Evolutionary conservation across 2,888 invertebrate genomes (phyloP).

Genomic region (Drosophila acutilabella): DNA sequence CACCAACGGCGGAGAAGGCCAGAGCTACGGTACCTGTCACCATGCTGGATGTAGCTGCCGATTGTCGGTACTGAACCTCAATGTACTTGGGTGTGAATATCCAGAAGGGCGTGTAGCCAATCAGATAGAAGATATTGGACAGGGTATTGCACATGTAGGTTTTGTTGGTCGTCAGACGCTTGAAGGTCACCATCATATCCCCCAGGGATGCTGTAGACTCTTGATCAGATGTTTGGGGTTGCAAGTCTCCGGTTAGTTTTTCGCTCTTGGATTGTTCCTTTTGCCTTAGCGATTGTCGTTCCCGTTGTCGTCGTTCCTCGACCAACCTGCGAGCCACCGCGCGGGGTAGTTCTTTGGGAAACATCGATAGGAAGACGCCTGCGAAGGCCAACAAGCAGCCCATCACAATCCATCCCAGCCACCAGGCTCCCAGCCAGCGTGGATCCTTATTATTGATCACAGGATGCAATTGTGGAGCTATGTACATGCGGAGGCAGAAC

Average conservation of each 20-base stretch:
- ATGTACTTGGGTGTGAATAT: conserved; percentile 94
- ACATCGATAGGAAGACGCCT: conserved; percentile 88
- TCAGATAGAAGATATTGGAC: conserved; percentile 90
- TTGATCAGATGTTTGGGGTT: conserved; percentile 39
- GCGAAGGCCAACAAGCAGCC: conserved; percentile 87
- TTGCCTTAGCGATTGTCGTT: conserved; percentile 50
- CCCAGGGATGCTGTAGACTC: conserved; percentile 84
- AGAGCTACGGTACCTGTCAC: conserved; percentile 89
- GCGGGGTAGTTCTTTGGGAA: conserved; percentile 89
- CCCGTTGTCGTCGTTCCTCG: conserved; percentile 79
- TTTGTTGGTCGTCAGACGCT: conserved; percentile 88
- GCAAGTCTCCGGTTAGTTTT: conserved; percentile 57
- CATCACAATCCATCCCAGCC: conserved; percentile 90
- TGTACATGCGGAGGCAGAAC: conserved; percentile 88
- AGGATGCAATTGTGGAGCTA: conserved; percentile 88
- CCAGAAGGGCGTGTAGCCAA: conserved; percentile 91
- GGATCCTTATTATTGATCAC: conserved; percentile 89
- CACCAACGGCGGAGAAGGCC: conserved; percentile 89
- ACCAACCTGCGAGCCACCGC: conserved; percentile 87
- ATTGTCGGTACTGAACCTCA: conserved; percentile 92
- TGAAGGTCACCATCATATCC: conserved; percentile 89
- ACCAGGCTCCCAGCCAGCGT: conserved; percentile 94
- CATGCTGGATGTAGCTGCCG: conserved; percentile 89
- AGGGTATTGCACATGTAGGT: conserved; percentile 90
- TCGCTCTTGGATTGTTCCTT: conserved; percentile 67